Percentiles rank a stretch among this genome's conserved stretches.
Conservation (phyloP, 2,797 vertebrate genomes). For the Potorous gilbertii region DNA sequence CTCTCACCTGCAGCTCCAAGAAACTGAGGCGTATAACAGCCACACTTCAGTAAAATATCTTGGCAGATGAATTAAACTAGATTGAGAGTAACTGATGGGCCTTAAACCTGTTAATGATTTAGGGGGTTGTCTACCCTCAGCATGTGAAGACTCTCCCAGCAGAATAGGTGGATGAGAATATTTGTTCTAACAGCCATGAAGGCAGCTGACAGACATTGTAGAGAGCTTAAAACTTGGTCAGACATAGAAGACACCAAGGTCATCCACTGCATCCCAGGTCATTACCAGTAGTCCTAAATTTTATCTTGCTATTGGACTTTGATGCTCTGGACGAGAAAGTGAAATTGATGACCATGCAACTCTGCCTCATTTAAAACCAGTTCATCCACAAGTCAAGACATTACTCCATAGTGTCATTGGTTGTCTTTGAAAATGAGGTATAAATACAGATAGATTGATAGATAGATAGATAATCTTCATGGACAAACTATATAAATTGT, state of each 20-base stretch:
- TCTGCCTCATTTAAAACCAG: not conserved
- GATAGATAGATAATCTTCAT: not conserved
- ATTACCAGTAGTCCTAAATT: not conserved
- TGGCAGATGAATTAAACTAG: not conserved
- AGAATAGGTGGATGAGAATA: not conserved
- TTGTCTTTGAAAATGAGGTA: not conserved
- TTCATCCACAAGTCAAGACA: not conserved
- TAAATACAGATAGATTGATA: not conserved
- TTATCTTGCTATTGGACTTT: not conserved
- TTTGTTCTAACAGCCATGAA: not conserved
- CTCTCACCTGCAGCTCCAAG: not conserved
- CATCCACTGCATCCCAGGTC: not conserved
- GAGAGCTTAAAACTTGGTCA: not conserved
- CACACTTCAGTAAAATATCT: not conserved
- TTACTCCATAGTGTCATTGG: not conserved
- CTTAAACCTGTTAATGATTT: not conserved
- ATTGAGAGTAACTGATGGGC: not conserved
- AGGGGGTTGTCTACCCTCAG: not conserved
- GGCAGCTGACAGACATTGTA: not conserved
- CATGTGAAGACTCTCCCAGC: not conserved
- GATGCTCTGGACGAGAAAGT: not conserved
- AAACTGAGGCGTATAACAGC: not conserved
- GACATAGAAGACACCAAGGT: not conserved
- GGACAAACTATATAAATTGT: not conserved
- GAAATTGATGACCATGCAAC: not conserved